phyloP scores from a whole-genome alignment of 2,888 invertebrate species.

The Aspidiotus rigidus region DNA sequence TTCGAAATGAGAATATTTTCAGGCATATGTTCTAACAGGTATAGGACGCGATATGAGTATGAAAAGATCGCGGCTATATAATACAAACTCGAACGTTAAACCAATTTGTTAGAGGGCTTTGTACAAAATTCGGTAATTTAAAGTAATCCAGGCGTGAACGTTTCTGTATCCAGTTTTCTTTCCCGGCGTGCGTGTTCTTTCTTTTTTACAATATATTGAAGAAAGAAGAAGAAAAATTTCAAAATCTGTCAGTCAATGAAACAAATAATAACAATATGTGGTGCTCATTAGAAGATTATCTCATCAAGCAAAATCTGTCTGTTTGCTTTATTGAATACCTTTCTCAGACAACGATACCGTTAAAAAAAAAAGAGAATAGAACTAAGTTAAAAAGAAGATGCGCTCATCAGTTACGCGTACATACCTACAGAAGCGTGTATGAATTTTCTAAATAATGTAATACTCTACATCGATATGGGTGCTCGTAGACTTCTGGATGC shows the following conservation, averaged over 20 bases:
- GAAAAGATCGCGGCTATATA: too few species aligned
- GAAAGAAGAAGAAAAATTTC: slow-evolving; percentile 20
- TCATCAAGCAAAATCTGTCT: slow-evolving; percentile 16
- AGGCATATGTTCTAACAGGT: too few species aligned
- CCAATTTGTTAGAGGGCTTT: slow-evolving; percentile 18
- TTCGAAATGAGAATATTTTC: too few species aligned
- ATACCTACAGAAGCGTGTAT: too few species aligned
- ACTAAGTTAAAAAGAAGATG: too few species aligned
- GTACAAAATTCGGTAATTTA: slow-evolving; percentile 18
- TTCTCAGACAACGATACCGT: neutral
- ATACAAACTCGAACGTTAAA: slow-evolving; percentile 8
- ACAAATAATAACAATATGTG: slow-evolving; percentile 15
- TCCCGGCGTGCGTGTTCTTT: neutral
- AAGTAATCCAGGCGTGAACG: slow-evolving; percentile 25
- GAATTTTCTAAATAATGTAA: too few species aligned
- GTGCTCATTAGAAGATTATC: slow-evolving; percentile 31
- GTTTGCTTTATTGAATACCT: slow-evolving; percentile 3
- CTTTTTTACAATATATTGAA: neutral
- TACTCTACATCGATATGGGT: too few species aligned
- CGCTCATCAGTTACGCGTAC: too few species aligned
- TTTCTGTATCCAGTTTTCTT: neutral
- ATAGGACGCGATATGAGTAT: too few species aligned
- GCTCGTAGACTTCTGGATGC: too few species aligned
- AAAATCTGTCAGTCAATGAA: slow-evolving; percentile 30
- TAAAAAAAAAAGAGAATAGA: too few species aligned